phyloP scores from a whole-genome alignment of 2,797 vertebrate genomes.

The Neosilurus mollespiculum region DNA sequence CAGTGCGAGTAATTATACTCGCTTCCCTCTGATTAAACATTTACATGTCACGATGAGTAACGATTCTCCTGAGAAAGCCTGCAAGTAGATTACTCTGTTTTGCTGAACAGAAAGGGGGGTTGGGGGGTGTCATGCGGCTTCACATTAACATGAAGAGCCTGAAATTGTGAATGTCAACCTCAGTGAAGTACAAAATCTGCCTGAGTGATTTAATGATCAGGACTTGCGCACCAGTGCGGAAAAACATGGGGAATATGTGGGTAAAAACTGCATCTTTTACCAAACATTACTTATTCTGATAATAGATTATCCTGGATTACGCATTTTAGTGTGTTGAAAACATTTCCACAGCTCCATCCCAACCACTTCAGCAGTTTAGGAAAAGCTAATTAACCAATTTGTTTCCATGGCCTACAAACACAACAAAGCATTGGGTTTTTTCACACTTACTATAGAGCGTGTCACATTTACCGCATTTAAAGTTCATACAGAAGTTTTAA shows the following conservation, averaged over 20 bases:
- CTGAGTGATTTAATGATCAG: conserved; percentile 1
- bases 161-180: conserved; percentile 6
- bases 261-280: not conserved
- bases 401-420: no score
- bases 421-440: not conserved
- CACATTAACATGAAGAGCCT: conserved; percentile 37
- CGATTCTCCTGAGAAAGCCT: conserved; percentile 43
- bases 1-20: conserved; percentile 47
- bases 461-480: not conserved
- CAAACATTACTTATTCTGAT: not conserved
- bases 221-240: not conserved
- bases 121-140: conserved; percentile 26
- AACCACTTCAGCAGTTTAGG: not conserved
- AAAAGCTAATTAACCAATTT: not conserved
- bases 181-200: conserved; percentile 10
- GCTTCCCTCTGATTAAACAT: conserved; percentile 51
- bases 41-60: conserved; percentile 52
- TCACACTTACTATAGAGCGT: not conserved
- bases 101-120: conserved; percentile 20
- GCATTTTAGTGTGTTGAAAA: not conserved
- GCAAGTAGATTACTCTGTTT: conserved; percentile 42
- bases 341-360: no score
- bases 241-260: not conserved
- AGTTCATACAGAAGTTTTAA: not conserved
- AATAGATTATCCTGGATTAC: not conserved